phyloP scores from a whole-genome alignment of 2,113 vertebrate genomes.

The Dolichotis patagonum region DNA sequence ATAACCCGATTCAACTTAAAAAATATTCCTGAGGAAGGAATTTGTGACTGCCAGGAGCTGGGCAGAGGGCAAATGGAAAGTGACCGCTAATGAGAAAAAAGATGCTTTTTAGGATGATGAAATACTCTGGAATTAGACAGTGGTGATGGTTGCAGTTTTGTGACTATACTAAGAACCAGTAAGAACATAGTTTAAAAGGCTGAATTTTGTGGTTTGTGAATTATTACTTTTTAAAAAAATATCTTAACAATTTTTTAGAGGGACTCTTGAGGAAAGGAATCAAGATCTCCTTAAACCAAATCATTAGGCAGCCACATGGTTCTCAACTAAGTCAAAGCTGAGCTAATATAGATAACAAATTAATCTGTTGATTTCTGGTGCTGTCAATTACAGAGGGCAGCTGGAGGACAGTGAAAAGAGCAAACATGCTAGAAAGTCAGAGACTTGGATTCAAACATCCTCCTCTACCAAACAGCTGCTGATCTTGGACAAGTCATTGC shows the following conservation, averaged over 20 bases:
- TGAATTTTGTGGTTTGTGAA: not conserved
- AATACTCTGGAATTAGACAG: not conserved
- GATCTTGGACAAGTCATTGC: not conserved
- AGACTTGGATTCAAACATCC: not conserved
- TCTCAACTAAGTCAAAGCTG: conserved; percentile 1
- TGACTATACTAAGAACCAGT: not conserved
- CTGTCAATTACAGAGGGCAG: not conserved
- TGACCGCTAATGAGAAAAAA: not conserved
- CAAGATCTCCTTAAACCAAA: conserved; percentile 7
- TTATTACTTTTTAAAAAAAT: not conserved
- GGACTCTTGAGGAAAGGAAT: not conserved
- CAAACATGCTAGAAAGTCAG: not conserved
- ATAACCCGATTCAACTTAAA: not conserved
- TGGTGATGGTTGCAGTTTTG: not conserved
- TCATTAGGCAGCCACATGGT: not conserved
- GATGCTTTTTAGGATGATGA: not conserved
- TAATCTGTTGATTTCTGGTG: not conserved
- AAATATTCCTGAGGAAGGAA: not conserved
- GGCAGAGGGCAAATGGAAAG: not conserved
- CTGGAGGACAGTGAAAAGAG: not conserved
- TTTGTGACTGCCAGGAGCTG: not conserved
- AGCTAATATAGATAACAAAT: not conserved
- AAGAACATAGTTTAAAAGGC: not conserved
- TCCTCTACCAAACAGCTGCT: not conserved
- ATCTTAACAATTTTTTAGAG: not conserved